phyloP scores from a whole-genome alignment of 2,888 invertebrate species.

The Mythimna albipuncta region DNA sequence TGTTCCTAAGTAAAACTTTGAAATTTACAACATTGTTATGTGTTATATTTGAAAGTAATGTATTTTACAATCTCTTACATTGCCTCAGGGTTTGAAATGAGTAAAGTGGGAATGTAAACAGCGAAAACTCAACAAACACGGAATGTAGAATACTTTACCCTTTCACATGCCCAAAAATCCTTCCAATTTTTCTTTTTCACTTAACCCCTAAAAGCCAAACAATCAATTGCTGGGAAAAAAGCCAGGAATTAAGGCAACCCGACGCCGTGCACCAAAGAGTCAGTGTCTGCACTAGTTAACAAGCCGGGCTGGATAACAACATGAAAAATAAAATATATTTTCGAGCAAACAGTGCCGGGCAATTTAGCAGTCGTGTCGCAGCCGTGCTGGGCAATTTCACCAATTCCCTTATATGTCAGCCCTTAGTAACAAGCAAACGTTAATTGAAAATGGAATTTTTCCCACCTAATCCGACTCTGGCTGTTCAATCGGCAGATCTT shows the following conservation, averaged over 20 bases:
- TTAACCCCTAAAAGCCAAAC: conserved; percentile 35
- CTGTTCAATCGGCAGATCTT: conserved; percentile 68
- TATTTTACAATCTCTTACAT: conserved; percentile 20
- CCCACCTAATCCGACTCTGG: conserved; percentile 77
- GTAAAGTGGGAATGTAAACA: not conserved
- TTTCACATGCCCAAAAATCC: not conserved
- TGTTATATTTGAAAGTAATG: conserved; percentile 9
- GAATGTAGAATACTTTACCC: conserved; percentile 1
- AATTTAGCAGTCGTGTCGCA: conserved; percentile 81
- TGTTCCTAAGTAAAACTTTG: conserved; percentile 27
- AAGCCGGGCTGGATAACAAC: conserved; percentile 74
- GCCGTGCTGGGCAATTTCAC: conserved; percentile 76
- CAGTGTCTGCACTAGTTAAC: conserved; percentile 79
- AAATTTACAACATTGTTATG: conserved; percentile 27
- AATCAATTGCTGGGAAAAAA: conserved; percentile 60
- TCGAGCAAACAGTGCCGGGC: conserved; percentile 71
- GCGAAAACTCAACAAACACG: not conserved
- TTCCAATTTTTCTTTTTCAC: conserved; percentile 14
- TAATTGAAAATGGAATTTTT: conserved; percentile 88
- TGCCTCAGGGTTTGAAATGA: conserved; percentile 4
- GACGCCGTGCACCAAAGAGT: conserved; percentile 74
- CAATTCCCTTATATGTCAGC: conserved; percentile 70
- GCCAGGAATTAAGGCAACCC: conserved; percentile 76
- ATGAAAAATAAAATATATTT: conserved; percentile 79
- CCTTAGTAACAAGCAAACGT: conserved; percentile 81